These are phyloP conservation scores for Astropecten irregularis DNA, from an alignment of 53 echinoderm and acorn worm genomes.

Conservation along the genomic window DNA sequence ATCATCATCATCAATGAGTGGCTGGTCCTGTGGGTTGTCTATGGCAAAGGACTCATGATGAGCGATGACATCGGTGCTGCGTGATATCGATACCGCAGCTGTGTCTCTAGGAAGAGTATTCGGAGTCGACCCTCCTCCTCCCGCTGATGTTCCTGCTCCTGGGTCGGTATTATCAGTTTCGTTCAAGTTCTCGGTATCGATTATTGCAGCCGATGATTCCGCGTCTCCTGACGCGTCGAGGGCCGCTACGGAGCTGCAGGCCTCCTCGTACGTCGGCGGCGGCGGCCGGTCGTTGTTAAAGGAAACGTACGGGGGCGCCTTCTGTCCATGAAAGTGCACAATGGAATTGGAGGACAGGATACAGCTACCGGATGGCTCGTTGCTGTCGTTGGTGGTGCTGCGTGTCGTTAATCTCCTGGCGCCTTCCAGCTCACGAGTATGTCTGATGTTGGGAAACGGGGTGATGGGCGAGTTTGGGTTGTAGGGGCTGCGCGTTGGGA, in stretches of 20 bases:
- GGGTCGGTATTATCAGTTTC: not conserved
- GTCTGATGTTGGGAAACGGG: slow-evolving; percentile 8
- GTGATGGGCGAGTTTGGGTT: slow-evolving; percentile 40
- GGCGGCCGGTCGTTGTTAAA: slow-evolving; percentile 39
- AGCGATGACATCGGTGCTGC: not conserved
- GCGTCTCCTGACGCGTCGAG: not conserved
- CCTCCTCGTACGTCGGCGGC: slow-evolving; percentile 66
- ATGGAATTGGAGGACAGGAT: slow-evolving; percentile 4
- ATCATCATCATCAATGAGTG: slow-evolving; percentile 30
- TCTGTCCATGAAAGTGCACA: slow-evolving; percentile 34
- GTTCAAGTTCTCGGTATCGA: slow-evolving; percentile 9
- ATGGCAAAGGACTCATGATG: slow-evolving; percentile 14
- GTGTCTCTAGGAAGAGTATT: not conserved
- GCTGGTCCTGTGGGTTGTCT: slow-evolving; percentile 38
- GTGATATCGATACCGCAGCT: not conserved
- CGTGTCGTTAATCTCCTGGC: not conserved
- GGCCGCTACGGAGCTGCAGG: not conserved
- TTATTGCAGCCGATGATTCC: not conserved
- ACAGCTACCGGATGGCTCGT: slow-evolving; percentile 8
- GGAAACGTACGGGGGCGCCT: slow-evolving; percentile 15
- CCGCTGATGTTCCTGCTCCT: not conserved
- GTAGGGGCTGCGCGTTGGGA: slow-evolving; percentile 11
- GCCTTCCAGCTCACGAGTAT: slow-evolving; percentile 6
- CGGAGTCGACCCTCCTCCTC: too few relatives aligned
- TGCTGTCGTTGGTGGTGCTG: not conserved